These are phyloP conservation scores for Hipposideros larvatus DNA, from an alignment of 2,797 vertebrate genomes.

Conservation along the genomic window DNA sequence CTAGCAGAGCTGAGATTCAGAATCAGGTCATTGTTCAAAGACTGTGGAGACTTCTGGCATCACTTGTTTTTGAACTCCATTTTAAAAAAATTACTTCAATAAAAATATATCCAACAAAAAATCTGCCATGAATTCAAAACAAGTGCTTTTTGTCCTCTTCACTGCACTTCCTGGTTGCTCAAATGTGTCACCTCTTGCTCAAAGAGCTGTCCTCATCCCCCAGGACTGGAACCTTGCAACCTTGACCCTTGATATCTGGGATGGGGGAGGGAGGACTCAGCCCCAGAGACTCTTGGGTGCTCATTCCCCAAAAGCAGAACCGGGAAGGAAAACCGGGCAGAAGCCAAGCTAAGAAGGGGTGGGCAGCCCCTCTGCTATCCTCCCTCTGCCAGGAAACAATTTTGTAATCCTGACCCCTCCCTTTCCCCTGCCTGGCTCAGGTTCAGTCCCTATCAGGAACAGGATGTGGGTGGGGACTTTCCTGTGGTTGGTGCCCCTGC, in stretches of 20 bases:
- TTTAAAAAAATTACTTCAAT: neutral
- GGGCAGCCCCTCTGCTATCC: neutral
- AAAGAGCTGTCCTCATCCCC: neutral
- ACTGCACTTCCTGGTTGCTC: neutral
- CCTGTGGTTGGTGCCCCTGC: neutral
- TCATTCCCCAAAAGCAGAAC: neutral
- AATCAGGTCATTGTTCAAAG: neutral
- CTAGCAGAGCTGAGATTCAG: neutral
- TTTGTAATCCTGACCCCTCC: slow-evolving; percentile 42
- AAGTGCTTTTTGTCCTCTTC: neutral
- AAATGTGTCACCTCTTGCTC: neutral
- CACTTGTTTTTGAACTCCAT: neutral
- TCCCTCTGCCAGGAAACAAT: slow-evolving; percentile 30
- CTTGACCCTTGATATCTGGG: neutral
- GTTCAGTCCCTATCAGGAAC: neutral
- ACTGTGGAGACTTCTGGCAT: neutral
- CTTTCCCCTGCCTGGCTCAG: neutral
- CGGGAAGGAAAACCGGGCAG: neutral
- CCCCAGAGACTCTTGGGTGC: neutral
- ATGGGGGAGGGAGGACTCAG: too few relatives aligned
- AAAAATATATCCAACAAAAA: neutral
- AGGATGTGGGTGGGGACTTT: neutral
- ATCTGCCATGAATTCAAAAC: neutral
- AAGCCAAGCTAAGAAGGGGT: neutral
- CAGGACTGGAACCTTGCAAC: neutral